These are phyloP conservation scores for Stictocephala bisonia DNA, from an alignment of 2,888 invertebrate genomes.

Conservation along the genomic window DNA sequence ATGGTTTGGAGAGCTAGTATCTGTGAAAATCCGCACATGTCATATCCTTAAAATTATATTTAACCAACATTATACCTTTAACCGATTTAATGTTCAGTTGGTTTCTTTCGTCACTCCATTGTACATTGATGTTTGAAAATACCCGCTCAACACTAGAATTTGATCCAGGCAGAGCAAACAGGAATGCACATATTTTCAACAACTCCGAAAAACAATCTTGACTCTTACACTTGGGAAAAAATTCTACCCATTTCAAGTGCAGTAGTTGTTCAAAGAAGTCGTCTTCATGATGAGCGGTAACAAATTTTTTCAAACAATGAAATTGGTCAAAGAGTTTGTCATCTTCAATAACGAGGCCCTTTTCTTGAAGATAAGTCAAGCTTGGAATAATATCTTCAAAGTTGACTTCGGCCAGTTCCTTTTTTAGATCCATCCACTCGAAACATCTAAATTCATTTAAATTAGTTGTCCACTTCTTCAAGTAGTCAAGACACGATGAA, in stretches of 20 bases:
- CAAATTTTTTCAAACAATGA: slow-evolving; percentile 18
- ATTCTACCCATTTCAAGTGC: slow-evolving; percentile 9
- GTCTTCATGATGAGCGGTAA: not conserved
- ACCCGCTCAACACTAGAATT: slow-evolving; percentile 16
- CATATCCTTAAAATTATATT: too few species aligned
- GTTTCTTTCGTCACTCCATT: too few species aligned
- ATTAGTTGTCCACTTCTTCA: slow-evolving; percentile 8
- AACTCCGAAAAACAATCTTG: not conserved
- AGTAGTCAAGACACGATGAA: slow-evolving; percentile 39
- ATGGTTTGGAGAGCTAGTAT: too few species aligned
- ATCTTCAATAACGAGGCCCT: slow-evolving; percentile 3
- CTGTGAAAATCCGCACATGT: too few species aligned
- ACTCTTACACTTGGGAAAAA: slow-evolving; percentile 5
- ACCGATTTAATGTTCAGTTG: too few species aligned
- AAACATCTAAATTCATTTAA: not conserved
- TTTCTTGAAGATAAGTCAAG: not conserved
- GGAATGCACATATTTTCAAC: not conserved
- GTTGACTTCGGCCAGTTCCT: too few species aligned
- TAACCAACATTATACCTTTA: too few species aligned
- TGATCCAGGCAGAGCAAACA: not conserved
- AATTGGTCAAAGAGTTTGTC: slow-evolving; percentile 28
- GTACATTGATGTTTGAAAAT: slow-evolving; percentile 3
- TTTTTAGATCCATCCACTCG: too few species aligned
- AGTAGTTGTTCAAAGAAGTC: slow-evolving; percentile 9
- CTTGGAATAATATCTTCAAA: slow-evolving; percentile 7